Evolutionary conservation across 2,888 invertebrate genomes (phyloP), one percentile per base, ranked within the genome.

Genomic region (Dyspetes luteomarginatus): DNA sequence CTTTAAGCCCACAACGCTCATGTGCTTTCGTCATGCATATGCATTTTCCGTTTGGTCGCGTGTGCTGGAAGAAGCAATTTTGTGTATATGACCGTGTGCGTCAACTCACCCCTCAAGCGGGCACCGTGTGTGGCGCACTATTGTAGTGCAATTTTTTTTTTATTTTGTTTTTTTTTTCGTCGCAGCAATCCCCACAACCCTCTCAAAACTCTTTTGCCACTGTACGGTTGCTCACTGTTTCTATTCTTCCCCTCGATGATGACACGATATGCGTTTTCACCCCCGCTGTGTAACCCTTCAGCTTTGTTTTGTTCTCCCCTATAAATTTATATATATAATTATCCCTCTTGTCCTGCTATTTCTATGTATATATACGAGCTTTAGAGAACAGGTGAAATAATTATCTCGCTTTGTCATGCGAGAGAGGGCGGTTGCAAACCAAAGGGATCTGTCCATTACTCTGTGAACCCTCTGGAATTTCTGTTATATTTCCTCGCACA

Each of bases 361-460:
- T 17, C 45, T 9, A 41, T 55, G 4, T n/a, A 65, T 64, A 41
- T 52, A 17, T 64, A 60, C 36, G 79, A n/a, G 72, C 77, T 60
- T 74, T 69, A 64, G 77, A 26, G 69, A 69, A 22, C 81, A 81
- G 81, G 81, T 81, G 77, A 77, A 81, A 81, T 77, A 81, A 81
- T 81, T 74, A 79, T 74, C 69, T 69, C 68, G 64, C 77, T 74
- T 77, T 77, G 81, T 81, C 58, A 73, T 65, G 64, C 15, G 41
- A 36, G 19, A n/a, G 68, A 52, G 55, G 19, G 24, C 30, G 17
- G 12, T 55, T 12, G 73, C 7, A 19, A 30, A 28, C 30, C 48
- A 56, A 12, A 41, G 24, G 41, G 43, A 65, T 15, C 45, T 24
- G 56, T 56, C 50, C 56, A 36, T 74, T 45, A 50, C 15, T 58